Conservation (phyloP, 2,888 invertebrate genomes). For the Harpalus rubripes region DNA sequence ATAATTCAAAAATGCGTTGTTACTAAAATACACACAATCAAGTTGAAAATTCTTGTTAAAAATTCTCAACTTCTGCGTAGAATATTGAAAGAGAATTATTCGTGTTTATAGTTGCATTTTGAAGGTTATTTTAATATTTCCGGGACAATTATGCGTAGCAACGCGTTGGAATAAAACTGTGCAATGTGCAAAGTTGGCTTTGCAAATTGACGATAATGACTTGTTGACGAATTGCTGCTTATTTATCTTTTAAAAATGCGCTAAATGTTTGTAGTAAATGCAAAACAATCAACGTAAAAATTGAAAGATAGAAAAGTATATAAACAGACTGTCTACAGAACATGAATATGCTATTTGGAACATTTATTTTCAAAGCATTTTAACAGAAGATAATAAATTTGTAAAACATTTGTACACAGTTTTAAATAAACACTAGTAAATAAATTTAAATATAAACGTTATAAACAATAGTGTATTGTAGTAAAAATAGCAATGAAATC, state of each 20-base stretch:
- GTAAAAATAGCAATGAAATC: conserved; percentile 1
- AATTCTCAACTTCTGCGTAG: neutral
- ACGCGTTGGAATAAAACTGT: conserved; percentile 12
- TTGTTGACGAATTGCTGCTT: neutral
- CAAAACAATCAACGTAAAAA: neutral
- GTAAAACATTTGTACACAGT: neutral
- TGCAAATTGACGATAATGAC: conserved; percentile 2
- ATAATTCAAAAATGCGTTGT: conserved; percentile 33
- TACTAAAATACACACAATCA: conserved; percentile 10
- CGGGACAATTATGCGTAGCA: neutral
- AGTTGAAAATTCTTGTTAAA: neutral
- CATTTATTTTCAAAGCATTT: neutral
- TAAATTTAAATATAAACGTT: neutral
- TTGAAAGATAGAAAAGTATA: neutral
- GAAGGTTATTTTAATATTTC: conserved; percentile 28
- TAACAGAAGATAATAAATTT: neutral
- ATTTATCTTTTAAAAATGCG: conserved; percentile 17
- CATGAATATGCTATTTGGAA: neutral
- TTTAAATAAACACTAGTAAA: neutral
- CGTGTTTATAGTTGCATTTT: conserved; percentile 18
- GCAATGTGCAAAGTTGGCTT: conserved; percentile 3
- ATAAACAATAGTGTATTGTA: neutral
- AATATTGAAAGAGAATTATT: conserved; percentile 3
- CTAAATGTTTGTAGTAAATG: neutral
- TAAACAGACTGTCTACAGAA: neutral